These are phyloP conservation scores for Nomada hirtipes DNA, from an alignment of 2,888 invertebrate genomes.

Conservation along the genomic window DNA sequence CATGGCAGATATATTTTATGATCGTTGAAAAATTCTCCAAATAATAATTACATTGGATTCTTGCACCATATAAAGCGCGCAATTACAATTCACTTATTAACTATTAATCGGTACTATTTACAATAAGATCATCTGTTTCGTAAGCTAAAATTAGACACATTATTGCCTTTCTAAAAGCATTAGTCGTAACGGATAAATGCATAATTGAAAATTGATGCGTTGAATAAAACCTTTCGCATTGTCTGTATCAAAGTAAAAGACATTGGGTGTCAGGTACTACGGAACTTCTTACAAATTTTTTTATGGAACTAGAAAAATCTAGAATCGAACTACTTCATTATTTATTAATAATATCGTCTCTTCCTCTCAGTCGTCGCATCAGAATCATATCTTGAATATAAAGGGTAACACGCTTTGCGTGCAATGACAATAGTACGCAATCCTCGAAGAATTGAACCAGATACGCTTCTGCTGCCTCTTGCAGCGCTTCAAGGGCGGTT, in stretches of 20 bases:
- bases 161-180: neutral
- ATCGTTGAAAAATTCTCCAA: neutral
- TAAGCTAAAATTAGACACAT: neutral
- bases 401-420: conserved; percentile 85
- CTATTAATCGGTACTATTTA: neutral
- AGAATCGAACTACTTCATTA: conserved; percentile 46
- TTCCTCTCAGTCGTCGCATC: conserved; percentile 83
- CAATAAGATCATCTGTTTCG: neutral
- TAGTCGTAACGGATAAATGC: neutral
- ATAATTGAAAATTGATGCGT: neutral
- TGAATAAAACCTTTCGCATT: neutral
- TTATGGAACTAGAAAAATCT: neutral
- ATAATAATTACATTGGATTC: neutral
- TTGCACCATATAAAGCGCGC: neutral
- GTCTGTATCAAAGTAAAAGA: neutral
- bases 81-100: neutral
- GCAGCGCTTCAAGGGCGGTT: conserved; percentile 84
- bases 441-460: conserved; percentile 85
- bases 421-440: conserved; percentile 82
- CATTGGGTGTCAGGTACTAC: neutral
- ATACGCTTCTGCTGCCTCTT: conserved; percentile 85
- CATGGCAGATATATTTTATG: neutral
- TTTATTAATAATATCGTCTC: conserved; percentile 79
- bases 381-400: conserved; percentile 84
- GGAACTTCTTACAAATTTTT: neutral